phyloP scores from a whole-genome alignment of 2,113 vertebrate species.

The Mirounga angustirostris region DNA sequence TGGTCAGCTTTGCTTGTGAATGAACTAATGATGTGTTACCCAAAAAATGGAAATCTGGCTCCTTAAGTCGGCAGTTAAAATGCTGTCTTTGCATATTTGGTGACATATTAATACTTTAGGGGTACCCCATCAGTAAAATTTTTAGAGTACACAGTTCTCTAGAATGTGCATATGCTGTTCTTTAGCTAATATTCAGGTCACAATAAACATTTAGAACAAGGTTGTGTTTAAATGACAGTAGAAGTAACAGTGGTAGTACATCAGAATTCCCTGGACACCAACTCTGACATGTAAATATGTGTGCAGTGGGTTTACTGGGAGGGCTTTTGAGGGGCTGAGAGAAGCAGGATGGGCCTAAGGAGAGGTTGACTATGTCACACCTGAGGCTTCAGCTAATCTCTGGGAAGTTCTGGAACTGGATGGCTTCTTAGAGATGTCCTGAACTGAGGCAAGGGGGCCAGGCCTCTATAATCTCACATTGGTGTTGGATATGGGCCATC shows the following conservation, averaged over 20 bases:
- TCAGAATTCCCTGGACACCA: not conserved
- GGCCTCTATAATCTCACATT: not conserved
- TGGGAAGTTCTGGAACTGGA: not conserved
- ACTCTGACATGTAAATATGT: not conserved
- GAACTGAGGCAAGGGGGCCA: not conserved
- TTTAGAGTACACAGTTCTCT: not conserved
- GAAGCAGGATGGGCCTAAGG: not conserved
- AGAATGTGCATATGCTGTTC: not conserved
- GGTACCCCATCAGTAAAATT: too few relatives aligned
- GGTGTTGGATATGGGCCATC: not conserved
- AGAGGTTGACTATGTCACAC: not conserved
- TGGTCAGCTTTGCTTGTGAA: not conserved
- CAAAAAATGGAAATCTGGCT: not conserved
- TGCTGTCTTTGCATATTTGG: not conserved
- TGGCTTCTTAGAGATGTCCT: not conserved
- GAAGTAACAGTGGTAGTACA: not conserved
- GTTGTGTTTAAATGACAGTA: not conserved
- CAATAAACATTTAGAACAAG: not conserved
- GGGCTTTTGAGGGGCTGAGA: not conserved
- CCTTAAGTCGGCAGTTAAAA: not conserved
- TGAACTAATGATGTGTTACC: not conserved
- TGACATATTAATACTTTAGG: not conserved
- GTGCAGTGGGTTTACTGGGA: not conserved
- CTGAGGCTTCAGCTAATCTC: not conserved
- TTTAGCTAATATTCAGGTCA: not conserved